A percentile compares a stretch with the other conserved stretches of the same genome.
These are phyloP conservation scores for Zosterops pallidus DNA, from an alignment of 2,113 vertebrate genomes.

Conservation along the genomic window DNA sequence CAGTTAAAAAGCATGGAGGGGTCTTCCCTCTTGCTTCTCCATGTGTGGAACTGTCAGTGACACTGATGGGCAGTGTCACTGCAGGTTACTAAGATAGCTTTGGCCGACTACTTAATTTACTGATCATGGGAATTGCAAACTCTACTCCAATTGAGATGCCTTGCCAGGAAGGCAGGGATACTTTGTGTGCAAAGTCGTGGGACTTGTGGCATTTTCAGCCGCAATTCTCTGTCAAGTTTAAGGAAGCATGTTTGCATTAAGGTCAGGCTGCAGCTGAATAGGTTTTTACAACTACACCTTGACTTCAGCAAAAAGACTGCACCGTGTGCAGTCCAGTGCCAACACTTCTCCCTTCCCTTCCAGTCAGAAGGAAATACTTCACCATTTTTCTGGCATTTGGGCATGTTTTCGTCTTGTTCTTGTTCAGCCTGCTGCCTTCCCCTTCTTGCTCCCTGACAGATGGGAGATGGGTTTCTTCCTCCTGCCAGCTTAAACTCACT, in stretches of 20 bases:
- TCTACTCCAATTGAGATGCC: not conserved
- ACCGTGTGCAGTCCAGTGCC: too few species aligned
- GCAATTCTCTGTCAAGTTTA: rapidly evolving
- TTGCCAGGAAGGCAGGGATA: not conserved
- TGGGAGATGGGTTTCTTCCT: not conserved
- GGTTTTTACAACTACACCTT: not conserved
- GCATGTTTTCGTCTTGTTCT: not conserved
- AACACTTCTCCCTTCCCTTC: not conserved
- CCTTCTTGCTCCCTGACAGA: not conserved
- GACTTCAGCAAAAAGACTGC: not conserved
- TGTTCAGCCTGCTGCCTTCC: not conserved
- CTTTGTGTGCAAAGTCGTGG: rapidly evolving
- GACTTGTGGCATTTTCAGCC: not conserved
- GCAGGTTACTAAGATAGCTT: not conserved
- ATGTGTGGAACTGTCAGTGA: not conserved
- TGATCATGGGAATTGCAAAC: not conserved
- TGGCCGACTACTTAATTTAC: not conserved
- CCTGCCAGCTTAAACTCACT: not conserved
- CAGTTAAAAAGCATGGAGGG: not conserved
- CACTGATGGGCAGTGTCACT: not conserved
- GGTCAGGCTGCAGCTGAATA: not conserved
- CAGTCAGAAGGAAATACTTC: not conserved
- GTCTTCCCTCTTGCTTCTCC: not conserved
- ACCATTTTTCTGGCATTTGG: not conserved
- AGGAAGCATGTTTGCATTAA: not conserved